phyloP scores from a whole-genome alignment of 2,113 vertebrate species.

The Microcebus jonahi region DNA sequence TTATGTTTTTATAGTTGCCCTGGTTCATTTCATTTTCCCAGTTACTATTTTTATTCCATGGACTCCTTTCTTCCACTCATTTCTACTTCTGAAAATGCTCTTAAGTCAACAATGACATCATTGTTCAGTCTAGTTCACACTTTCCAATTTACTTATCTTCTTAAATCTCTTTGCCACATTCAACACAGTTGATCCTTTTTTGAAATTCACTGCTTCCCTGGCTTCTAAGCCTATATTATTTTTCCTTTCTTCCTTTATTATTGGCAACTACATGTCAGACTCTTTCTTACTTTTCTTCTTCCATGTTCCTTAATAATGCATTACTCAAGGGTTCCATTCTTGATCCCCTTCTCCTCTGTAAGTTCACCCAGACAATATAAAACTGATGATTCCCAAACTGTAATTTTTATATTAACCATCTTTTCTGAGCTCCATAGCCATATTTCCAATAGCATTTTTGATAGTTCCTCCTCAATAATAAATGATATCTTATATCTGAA shows the following conservation, averaged over 20 bases:
- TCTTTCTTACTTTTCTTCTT: not conserved
- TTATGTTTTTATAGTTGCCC: not conserved
- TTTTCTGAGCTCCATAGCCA: not conserved
- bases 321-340: not conserved
- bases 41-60: not conserved
- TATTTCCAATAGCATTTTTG: not conserved
- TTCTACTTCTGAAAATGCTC: not conserved
- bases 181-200: not conserved
- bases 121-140: not conserved
- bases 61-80: not conserved
- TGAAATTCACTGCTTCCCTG: not conserved
- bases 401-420: not conserved
- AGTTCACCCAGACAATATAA: not conserved
- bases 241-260: not conserved
- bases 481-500: not conserved
- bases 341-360: not conserved
- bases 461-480: not conserved
- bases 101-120: not conserved
- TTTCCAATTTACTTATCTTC: not conserved
- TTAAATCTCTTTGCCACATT: conserved; percentile 15
- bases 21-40: not conserved
- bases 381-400: not conserved
- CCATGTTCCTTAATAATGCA: not conserved
- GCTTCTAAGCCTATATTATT: not conserved
- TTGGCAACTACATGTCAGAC: not conserved